Evolutionary conservation across 2,113 vertebrate genomes (phyloP).

Genomic region (Jaculus jaculus): DNA sequence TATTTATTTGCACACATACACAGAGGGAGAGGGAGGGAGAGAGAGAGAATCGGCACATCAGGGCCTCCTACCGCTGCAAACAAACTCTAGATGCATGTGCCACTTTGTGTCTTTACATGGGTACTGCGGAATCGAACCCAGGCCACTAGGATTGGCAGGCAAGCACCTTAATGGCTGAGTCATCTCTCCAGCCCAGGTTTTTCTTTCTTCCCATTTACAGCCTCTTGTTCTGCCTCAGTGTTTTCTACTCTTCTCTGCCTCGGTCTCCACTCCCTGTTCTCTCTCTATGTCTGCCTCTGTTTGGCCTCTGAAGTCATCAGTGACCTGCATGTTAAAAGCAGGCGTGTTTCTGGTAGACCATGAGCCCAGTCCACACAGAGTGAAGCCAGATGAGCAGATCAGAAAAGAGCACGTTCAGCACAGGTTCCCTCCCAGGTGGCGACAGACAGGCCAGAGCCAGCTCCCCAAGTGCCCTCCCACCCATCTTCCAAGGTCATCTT

Average conservation of each 20-base stretch:
- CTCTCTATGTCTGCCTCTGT: not conserved
- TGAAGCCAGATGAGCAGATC: not conserved
- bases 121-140: too few species aligned
- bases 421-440: fast-evolving
- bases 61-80: too few species aligned
- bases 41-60: too few species aligned
- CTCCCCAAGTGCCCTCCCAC: not conserved
- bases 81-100: too few species aligned
- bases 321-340: not conserved
- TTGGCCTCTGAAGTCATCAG: not conserved
- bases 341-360: not conserved
- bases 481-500: not conserved
- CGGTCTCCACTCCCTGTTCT: not conserved
- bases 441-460: not conserved
- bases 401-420: not conserved
- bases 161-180: too few species aligned
- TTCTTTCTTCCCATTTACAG: not conserved
- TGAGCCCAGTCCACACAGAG: not conserved
- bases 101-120: too few species aligned
- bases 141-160: too few species aligned
- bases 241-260: not conserved
- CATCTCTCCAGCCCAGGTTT: not conserved
- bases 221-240: not conserved
- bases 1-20: too few species aligned
- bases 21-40: too few species aligned